Conservation (phyloP, 2,797 vertebrate genomes). For the Enoplosus armatus region DNA sequence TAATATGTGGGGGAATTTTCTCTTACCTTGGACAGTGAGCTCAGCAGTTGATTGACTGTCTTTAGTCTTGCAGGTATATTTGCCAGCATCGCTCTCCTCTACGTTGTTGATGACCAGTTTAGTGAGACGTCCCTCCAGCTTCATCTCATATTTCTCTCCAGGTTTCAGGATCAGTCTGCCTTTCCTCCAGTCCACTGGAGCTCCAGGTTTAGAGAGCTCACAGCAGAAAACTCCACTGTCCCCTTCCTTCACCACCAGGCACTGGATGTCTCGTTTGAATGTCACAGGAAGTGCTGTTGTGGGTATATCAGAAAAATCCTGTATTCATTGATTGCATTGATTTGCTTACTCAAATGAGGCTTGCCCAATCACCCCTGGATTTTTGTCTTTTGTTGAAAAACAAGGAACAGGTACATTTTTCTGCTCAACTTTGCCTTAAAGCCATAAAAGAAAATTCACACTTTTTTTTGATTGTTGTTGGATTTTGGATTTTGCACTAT, state of each 20-base stretch:
- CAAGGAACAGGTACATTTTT: not conserved
- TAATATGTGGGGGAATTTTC: not conserved
- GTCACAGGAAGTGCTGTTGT: constrained; percentile 87
- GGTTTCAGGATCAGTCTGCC: constrained; percentile 88
- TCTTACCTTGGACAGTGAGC: constrained; percentile 89
- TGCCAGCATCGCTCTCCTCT: constrained; percentile 90
- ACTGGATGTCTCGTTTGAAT: constrained; percentile 88
- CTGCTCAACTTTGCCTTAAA: not conserved
- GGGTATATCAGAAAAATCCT: not conserved
- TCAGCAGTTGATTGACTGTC: constrained; percentile 87
- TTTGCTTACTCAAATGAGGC: not conserved
- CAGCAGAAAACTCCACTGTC: constrained; percentile 83
- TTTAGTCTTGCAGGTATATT: constrained; percentile 91
- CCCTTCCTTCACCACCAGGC: constrained; percentile 87
- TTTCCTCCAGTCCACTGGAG: constrained; percentile 91
- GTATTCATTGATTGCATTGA: not conserved
- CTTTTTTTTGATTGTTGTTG: not conserved
- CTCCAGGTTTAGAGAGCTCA: constrained; percentile 87
- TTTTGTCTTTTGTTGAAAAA: not conserved
- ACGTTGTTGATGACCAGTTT: constrained; percentile 85
- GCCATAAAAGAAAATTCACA: not conserved
- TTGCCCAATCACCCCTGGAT: not conserved
- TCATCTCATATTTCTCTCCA: constrained; percentile 90
- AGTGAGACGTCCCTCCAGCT: constrained; percentile 80
- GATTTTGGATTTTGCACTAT: not conserved